Evolutionary conservation across 2,888 invertebrate genomes (phyloP), one percentile per base, ranked within the genome.

Genomic region (Thecophora atra): DNA sequence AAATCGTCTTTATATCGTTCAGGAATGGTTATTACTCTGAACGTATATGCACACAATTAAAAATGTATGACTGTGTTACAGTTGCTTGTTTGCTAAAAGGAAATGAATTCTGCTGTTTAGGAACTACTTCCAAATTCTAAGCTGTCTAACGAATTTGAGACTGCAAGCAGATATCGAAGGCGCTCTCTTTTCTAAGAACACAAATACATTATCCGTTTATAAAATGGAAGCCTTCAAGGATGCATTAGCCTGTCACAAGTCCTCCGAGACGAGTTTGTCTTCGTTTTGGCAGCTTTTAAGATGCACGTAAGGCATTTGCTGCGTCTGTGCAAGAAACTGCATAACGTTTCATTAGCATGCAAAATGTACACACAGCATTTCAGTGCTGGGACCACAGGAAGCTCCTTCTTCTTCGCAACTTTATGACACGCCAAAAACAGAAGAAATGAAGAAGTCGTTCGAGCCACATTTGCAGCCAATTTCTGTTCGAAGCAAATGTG

Each of bases 211-310:
- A 84, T 82, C 81, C n/a, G n/a, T n/a, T n/a, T n/a, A 83, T 83
- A 83, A 84, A 82, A 79, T 81, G 79, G 82, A 84, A 83, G n/a
- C n/a, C n/a, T 84, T 82, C 84, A 83, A 81, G 82, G 79, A 83
- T 84, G 85, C 83, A 83, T 84, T 83, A 84, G 83, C 82, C 82
- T 83, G 83, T 84, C 84, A 83, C 81, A 83, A 82, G 80, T 83
- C 83, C 84, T 84, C 81, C 79, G 83, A 81, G 83, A 83, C 69
- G 71, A 54, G 19, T 19, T 70, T 66, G 76, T 80, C 64, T 70
- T 71, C 72, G 19, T 47, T 69, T 75, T 73, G 76, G 77, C 72
- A 70, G 26, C 69, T 65, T 70, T 37, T 37, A 11, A 37, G 37
- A 37, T 37, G 2, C 54, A 24, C 4, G 15, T n/a, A 47, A 47